Evolutionary conservation across 2,113 vertebrate genomes (phyloP), one percentile per base, ranked within the genome.

Genomic region (Malaclemys terrapin): DNA sequence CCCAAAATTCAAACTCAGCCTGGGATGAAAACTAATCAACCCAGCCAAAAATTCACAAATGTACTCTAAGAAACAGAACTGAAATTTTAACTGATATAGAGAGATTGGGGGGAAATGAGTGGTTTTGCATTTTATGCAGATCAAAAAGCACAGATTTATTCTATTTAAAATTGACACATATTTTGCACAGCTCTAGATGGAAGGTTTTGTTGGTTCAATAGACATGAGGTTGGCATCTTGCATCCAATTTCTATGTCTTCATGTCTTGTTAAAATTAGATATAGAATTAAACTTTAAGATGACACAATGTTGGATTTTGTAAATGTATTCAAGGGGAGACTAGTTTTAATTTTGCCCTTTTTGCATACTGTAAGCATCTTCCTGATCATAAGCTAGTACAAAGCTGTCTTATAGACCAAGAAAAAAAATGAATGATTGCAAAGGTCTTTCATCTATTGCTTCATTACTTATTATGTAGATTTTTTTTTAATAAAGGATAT

Each of bases 381-480:
- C 65, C 69, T 93, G 38, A 86, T 93, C 6, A 11, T 90, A 72
- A 91, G 3, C 8, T 80, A 54, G 14, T 89, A 72, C 53, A 89
- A 89, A 88, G 2, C n/a, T 89, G 25, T 82, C 91, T 59, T 94
- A 38, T 38, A 93, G 24, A 92, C 29, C 53, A 91, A 93, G 52
- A 38, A 85, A 89, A 89, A 91, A 90, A 29, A 1, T 42, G 80
- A 87, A 87, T 89, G 85, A 89, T 14, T 94, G 16, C 50, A 35
- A 95, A 95, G 13, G 16, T 90, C n/a, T 96, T 97, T 95, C 6
- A 65, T 92, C 42, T 93, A 82, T 96, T 95, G 35, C 59, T 97
- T 97, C 38, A 69, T 91, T 98, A 95, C 14, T 88, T 88, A 72
- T 94, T 97, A 90, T 80, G 90, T 62, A 91, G 38, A 35, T 6